A percentile compares a stretch with the other conserved stretches of the same genome.
Conservation (phyloP, 1,140 invertebrate genomes). For the Drosophila mauritiana region DNA sequence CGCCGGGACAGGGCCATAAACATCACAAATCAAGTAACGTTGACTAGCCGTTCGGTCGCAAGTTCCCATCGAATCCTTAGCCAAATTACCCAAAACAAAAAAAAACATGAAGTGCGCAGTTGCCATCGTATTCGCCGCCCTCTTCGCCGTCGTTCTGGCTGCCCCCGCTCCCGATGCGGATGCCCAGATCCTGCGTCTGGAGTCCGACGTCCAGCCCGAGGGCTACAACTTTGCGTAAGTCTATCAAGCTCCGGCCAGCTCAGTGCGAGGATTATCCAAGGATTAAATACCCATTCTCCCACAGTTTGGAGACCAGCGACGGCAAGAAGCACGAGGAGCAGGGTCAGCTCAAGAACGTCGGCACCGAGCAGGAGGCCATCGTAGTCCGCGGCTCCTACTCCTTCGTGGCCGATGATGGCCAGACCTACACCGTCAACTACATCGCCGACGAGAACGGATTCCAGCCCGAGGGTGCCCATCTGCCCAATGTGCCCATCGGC, state of each 20-base stretch:
- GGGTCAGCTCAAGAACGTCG: constrained; percentile 68
- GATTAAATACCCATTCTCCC: neutral
- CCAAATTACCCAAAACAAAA: constrained; percentile 17
- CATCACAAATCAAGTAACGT: constrained; percentile 68
- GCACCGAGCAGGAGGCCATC: constrained; percentile 83
- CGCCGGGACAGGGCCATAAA: constrained; percentile 50
- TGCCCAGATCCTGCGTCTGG: constrained; percentile 82
- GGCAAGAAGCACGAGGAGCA: constrained; percentile 68
- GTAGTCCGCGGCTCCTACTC: constrained; percentile 87
- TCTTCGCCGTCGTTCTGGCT: constrained; percentile 72
- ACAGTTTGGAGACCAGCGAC: constrained; percentile 78
- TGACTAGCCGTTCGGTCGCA: constrained; percentile 59
- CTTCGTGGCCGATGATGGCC: constrained; percentile 88
- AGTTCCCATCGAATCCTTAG: constrained; percentile 37
- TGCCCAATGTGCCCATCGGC: constrained; percentile 85
- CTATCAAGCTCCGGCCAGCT: neutral
- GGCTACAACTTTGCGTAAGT: constrained; percentile 86
- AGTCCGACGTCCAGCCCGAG: constrained; percentile 85
- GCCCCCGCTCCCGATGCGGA: constrained; percentile 57
- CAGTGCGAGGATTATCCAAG: neutral
- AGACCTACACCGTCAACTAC: constrained; percentile 88
- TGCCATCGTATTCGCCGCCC: constrained; percentile 58
- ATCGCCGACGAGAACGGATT: constrained; percentile 92
- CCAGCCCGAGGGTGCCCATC: constrained; percentile 89
- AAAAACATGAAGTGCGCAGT: constrained; percentile 69